Evolutionary conservation across 2,797 vertebrate species (phyloP), one percentile per base, ranked within the genome.

Genomic region (Epinephelus awoara): DNA sequence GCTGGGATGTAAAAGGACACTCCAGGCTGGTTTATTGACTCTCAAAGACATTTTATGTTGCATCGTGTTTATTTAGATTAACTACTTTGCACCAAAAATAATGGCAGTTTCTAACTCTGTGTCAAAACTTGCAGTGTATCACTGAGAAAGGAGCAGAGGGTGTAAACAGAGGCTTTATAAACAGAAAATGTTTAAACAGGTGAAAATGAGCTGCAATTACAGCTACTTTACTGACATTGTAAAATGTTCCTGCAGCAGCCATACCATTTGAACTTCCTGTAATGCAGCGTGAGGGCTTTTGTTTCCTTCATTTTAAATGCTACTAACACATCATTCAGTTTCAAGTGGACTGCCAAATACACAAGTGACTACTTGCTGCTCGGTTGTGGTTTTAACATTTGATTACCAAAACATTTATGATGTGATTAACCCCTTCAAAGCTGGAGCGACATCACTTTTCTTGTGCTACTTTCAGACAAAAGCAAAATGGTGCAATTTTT

Each of bases 1-100:
- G 71, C 63, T 38, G 66, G 58, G 34, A 51, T 46, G 54, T 80
- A 66, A 76, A 75, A 50, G 44, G 38, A 77, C 51, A 55, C 69
- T 57, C 55, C 23, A 23, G 50, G 47, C 21, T 56, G 34, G 6
- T 84, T 80, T 63, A 80, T 23, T 70, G 71, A 70, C 69, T 63
- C 72, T 85, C 64, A 47, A 29, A 72, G 46, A 12, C 15, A 17
- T 57, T 73, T 52, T 27, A 49, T 38, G 15, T 57, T 62, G 14
- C 5, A 17, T 65, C 25, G 12, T 18, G 46, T 42, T 19, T 27
- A 27, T 64, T 58, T 57, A 55, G 27, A 65, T 42, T 12, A 56
- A 77, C n/a, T 40, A 17, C n/a, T 64, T 56, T 51, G 49, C 34
- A 75, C 4, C 6, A 9, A 52, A 29, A 58, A 66, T 25, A 50